Base-by-base conservation (phyloP, 2,113 vertebrate species). In the Aythya baeri region DNA sequence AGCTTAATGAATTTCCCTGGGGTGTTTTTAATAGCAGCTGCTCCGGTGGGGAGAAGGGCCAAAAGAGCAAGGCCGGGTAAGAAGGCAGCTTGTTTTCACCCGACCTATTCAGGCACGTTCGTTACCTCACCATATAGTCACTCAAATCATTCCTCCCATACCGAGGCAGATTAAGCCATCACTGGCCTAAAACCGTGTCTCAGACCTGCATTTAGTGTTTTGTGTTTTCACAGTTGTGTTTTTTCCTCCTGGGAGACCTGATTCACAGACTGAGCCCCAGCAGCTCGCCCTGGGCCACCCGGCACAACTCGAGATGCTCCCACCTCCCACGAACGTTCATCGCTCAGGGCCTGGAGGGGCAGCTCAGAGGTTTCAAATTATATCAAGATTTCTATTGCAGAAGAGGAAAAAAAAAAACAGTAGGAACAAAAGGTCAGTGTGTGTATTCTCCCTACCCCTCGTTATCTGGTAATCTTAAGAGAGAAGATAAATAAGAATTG, bases 361-460 rank as follows among this genome's bases (percentile, higher is more conserved):
- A 83, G 82, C 87, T 81, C 49, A 49, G 50, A 63, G 23, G 25
- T 49, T 86, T 67, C n/a, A 49, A 58, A 93, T 86, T 43, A 22
- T 17, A 27, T 68, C 31, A 50, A 50, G 11, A 54, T 88, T 86
- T 70, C 86, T 86, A 17, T 7, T 66, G 54, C 8, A 6, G 66
- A 59, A 83, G 25, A 38, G 92, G 91, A 83, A 54, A 49, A n/a
- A n/a, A n/a, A 49, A 49, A 58, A 82, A 3, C 76, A 88, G 7
- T 76, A 91, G n/a, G 80, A 91, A 38, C 57, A 92, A 89, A 85
- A 95, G 80, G 93, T 81, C 92, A 84, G 9, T 7, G 62, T 74
- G 73, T 49, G 88, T 83, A 83, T 72, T 72, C 62, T 55, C 88
- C 43, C 49, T 54, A 52, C 18, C 13, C 23, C 62, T 90, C 74